Base-by-base conservation (phyloP, 2,113 vertebrate species). In the Eurypyga helias region DNA sequence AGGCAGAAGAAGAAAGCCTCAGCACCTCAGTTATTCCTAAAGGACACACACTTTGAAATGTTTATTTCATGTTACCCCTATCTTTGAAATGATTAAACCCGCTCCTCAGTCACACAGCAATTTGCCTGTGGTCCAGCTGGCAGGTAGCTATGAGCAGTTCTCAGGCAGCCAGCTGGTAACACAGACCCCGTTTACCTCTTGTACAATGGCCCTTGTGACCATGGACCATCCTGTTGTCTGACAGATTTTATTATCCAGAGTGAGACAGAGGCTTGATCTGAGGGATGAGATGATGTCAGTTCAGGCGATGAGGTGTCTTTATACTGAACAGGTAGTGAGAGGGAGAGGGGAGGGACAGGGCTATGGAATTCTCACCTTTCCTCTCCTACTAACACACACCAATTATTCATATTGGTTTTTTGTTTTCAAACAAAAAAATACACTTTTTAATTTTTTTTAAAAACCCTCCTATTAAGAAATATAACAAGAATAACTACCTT, bases 211-310 rank as follows among this genome's bases (percentile, higher is more conserved):
- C 34, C 38, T 41, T 43, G 18, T 24, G 38, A n/a, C 7, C 25
- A 24, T 5, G 29, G 70, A 29, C 33, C 0, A 1, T 29, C 17
- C 9, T 0, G 1, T 3, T 60, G 36, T 54, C 46, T 31, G 58
- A 57, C 12, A 49, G 71, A 55, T 55, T 69, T 86, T 75, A 5
- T 41, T 45, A 49, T 8, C 24, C 43, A 80, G 51, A 34, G 13
- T 38, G 34, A 91, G 21, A 58, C 4, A 46, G 19, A 25, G 52
- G 16, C n/a, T 69, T 69, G 23, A 48, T 83, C 45, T n/a, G 70
- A 91, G 79, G 55, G 82, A 34, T 4, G 5, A 64, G n/a, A 33
- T 18, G 19, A 43, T 8, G 11, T n/a, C 57, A 61, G 6, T 31
- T 60, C 43, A 38, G 61, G 46, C 45, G 29, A 57, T 9, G 34